A percentile compares a stretch with the other conserved stretches of the same genome.
These are phyloP conservation scores for Aeoliscus strigatus DNA, from an alignment of 2,797 vertebrate species.

Conservation along the genomic window DNA sequence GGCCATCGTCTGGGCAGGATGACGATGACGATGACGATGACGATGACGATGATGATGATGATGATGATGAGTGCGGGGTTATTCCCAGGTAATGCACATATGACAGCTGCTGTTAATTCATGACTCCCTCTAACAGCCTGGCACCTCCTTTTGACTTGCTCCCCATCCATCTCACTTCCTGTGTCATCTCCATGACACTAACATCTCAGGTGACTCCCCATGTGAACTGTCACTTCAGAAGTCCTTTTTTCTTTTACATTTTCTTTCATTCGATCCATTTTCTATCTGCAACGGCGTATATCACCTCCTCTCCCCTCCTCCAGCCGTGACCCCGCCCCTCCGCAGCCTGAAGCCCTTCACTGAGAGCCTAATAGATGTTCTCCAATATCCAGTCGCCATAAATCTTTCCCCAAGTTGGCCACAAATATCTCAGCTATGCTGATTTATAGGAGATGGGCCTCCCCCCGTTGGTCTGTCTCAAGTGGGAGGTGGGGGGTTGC, in stretches of 20 bases:
- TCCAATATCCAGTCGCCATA: constrained; percentile 62
- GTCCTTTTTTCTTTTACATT: constrained; percentile 2
- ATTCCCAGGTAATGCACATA: constrained; percentile 33
- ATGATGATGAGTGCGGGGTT: constrained; percentile 27
- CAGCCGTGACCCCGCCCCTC: constrained; percentile 2
- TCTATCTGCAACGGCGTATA: constrained; percentile 1
- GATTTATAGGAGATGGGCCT: constrained; percentile 73
- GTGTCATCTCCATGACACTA: constrained; percentile 8
- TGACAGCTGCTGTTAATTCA: constrained; percentile 39
- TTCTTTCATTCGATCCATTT: constrained; percentile 1
- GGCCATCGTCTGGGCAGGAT: constrained; percentile 1
- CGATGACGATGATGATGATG: constrained; percentile 9
- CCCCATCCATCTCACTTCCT: constrained; percentile 23
- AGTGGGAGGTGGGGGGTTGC: constrained; percentile 17
- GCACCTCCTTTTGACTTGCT: constrained; percentile 17
- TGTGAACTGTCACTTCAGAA: not conserved
- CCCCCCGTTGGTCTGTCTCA: constrained; percentile 36
- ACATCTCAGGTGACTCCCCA: constrained; percentile 4
- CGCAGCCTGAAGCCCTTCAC: constrained; percentile 23
- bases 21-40: constrained; percentile 13
- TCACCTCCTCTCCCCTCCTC: constrained; percentile 6
- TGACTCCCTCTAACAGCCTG: constrained; percentile 24
- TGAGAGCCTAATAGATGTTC: constrained; percentile 38
- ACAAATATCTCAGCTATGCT: constrained; percentile 78
- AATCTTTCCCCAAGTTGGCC: constrained; percentile 72